Evolutionary conservation across 2,797 vertebrate species (phyloP).

Genomic region (Melanotaenia maccullochi): DNA sequence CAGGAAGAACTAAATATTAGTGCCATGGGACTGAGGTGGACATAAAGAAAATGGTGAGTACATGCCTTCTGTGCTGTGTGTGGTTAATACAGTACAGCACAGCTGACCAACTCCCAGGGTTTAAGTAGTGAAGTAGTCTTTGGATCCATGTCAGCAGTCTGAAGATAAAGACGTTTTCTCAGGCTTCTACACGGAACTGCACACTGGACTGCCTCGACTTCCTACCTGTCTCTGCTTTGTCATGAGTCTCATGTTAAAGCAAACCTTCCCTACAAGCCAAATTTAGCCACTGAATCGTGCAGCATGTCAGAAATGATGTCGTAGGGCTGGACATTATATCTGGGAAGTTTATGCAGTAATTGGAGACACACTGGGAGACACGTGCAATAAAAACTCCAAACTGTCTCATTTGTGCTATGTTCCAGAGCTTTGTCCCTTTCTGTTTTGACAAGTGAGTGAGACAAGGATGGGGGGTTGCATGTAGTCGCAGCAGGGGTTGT

Average conservation of each 20-base stretch:
- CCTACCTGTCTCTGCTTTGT: constrained; percentile 25
- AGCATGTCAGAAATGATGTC: background rate
- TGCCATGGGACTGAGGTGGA: background rate
- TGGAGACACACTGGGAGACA: constrained; percentile 21
- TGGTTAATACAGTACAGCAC: too few relatives aligned
- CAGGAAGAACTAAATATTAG: background rate
- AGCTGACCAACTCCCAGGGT: background rate
- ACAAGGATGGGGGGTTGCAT: background rate
- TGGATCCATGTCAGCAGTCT: background rate
- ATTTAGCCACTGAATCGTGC: constrained; percentile 1
- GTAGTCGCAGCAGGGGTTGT: constrained; percentile 29
- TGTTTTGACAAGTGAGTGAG: constrained; percentile 26
- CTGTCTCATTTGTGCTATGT: background rate
- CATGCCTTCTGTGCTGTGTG: background rate
- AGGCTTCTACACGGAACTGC: background rate
- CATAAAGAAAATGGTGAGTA: background rate
- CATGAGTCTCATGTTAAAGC: background rate
- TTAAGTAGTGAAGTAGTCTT: background rate
- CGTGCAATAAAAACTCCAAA: constrained; percentile 10
- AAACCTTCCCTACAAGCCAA: background rate
- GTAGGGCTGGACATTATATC: background rate
- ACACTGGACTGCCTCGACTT: constrained; percentile 31
- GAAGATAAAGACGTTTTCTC: background rate
- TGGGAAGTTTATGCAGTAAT: background rate
- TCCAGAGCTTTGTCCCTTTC: constrained; percentile 9